Conservation (phyloP, 2,797 vertebrate genomes). For the Parauchenoglanis punctatus region DNA sequence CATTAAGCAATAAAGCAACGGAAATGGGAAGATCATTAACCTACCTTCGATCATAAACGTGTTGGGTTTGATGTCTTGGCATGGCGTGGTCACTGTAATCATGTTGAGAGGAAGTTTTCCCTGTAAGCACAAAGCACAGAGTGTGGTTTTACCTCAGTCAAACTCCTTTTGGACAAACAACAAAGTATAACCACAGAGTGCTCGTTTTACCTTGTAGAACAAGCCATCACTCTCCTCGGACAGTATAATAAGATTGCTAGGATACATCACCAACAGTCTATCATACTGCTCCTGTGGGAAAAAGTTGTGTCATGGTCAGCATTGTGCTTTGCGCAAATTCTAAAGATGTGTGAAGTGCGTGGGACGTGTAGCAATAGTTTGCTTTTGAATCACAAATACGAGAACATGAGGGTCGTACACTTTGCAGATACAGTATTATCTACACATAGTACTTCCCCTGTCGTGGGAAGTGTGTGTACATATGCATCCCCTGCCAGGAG, state of each 20-base stretch:
- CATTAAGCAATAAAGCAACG: neutral
- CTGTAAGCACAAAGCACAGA: conserved; percentile 70
- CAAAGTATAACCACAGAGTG: neutral
- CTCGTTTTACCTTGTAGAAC: conserved; percentile 86
- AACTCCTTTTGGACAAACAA: neutral
- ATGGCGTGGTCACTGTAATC: conserved; percentile 86
- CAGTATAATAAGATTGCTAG: conserved; percentile 87
- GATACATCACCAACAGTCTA: conserved; percentile 88
- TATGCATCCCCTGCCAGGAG: neutral
- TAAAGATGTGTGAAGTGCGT: neutral
- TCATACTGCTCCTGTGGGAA: conserved; percentile 85
- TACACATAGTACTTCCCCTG: neutral
- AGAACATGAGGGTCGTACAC: neutral
- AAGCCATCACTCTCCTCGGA: conserved; percentile 84
- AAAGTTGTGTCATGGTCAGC: neutral
- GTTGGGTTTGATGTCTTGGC: conserved; percentile 85
- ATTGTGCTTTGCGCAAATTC: neutral
- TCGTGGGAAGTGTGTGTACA: neutral
- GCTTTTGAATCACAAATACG: neutral
- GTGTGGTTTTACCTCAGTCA: neutral
- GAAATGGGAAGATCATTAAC: conserved; percentile 41
- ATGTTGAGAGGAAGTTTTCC: conserved; percentile 93
- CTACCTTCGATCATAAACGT: conserved; percentile 95
- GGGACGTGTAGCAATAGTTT: neutral
- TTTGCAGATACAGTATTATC: neutral